Evolutionary conservation across 2,888 invertebrate species (phyloP), one percentile per base, ranked within the genome.

Genomic region (Mycalesis mineus): DNA sequence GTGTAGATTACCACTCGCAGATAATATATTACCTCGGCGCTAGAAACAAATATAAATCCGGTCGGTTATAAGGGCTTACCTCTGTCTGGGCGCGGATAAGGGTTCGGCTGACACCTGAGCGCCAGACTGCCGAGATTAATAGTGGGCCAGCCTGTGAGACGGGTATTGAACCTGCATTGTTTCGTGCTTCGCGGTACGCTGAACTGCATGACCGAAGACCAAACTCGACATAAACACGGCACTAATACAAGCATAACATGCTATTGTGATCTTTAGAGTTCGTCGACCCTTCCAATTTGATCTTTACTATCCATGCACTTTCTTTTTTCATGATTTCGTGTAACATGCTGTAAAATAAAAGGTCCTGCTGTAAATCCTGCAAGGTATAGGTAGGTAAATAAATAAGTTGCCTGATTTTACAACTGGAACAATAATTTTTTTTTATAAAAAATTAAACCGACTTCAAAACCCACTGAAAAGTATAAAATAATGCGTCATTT

Each of bases 101-200:
- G 50, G 50, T 29, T 3, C 22, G 29, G 31, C 42, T 11, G 36
- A 45, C 39, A 50, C 50, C 50, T 50, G 50, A 14, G 50, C 15
- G 50, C 50, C 50, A 50, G 50, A 50, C 50, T 39, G 40, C 50
- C 14, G 40, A 40, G 40, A 50, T 50, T 50, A 40, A 50, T 50
- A 29, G 50, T 40, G 28, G 39, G 22, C 17, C 39, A 36, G 6
- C 7, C 14, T 28, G 13, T 14, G 8, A 39, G 50, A 14, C 39
- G 50, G 50, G 39, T 50, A 14, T 50, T 50, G 50, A 50, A 50
- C 50, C 7, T n/a, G 36, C 22, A n/a, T n/a, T 49, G 48, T 49
- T 49, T 49, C 48, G 42, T 42, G 42, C 17, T 42, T 22, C 36
- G 9, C 11, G 36, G 11, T 11, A 4, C 36, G 36, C 4, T 33